phyloP scores from a whole-genome alignment of 2,113 vertebrate genomes.

The Trogon melanurus region DNA sequence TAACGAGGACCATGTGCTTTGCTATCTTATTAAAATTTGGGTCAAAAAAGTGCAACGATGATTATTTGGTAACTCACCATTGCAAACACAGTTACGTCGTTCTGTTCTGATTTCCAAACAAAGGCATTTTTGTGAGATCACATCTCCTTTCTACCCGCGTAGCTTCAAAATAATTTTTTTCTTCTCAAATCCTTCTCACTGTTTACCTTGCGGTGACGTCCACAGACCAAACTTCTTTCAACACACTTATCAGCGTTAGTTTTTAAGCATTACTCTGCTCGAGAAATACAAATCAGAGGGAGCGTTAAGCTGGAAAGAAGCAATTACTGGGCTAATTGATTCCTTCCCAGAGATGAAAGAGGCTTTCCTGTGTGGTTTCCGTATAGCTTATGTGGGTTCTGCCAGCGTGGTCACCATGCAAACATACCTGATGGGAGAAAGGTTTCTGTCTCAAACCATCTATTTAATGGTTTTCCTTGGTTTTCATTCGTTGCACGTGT shows the following conservation, averaged over 20 bases:
- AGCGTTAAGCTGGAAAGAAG: background rate
- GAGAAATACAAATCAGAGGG: background rate
- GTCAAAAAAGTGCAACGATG: background rate
- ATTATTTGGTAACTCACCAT: background rate
- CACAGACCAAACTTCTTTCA: background rate
- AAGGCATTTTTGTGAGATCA: background rate
- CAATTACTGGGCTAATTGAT: background rate
- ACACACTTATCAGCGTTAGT: background rate
- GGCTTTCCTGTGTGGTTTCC: background rate
- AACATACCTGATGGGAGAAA: background rate
- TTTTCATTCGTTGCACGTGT: background rate
- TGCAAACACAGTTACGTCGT: background rate
- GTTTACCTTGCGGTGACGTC: accelerated
- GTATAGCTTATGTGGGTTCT: background rate
- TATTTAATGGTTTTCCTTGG: background rate
- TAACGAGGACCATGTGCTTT: background rate
- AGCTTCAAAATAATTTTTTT: background rate
- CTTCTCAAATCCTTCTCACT: background rate
- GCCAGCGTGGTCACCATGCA: background rate
- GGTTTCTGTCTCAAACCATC: background rate
- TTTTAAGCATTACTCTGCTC: background rate
- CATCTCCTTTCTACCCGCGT: background rate
- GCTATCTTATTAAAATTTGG: background rate
- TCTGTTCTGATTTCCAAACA: background rate
- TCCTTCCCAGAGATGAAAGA: background rate